Evolutionary conservation across 1,140 invertebrate species (phyloP).

Genomic region (Nephila pilipes): DNA sequence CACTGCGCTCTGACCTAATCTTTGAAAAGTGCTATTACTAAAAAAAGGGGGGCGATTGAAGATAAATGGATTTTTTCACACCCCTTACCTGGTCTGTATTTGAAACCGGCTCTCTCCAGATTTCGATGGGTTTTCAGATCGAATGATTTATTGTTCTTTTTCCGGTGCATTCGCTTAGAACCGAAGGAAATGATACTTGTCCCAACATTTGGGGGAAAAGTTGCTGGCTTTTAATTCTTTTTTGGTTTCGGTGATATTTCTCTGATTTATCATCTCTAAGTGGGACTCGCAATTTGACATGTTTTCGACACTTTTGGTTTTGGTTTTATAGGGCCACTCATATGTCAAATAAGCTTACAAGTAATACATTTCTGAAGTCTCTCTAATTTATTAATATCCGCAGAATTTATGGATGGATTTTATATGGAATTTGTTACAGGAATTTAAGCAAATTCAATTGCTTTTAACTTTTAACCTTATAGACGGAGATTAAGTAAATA

Average conservation of each 20-base stretch:
- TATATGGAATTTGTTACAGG: too few species aligned
- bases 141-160: conserved; percentile 57
- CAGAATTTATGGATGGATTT: too few species aligned
- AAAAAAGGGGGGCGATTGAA: conserved; percentile 10
- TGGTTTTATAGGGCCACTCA: neutral
- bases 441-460: too few species aligned
- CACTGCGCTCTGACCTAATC: conserved; percentile 41
- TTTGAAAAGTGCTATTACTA: conserved; percentile 60
- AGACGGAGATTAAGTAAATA: too few species aligned
- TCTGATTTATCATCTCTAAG: conserved; percentile 18
- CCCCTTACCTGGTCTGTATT: neutral
- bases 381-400: too few species aligned
- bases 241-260: neutral
- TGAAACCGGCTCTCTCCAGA: neutral
- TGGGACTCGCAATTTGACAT: neutral
- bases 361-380: too few species aligned
- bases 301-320: neutral
- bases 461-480: too few species aligned
- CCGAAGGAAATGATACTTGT: conserved; percentile 17
- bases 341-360: neutral
- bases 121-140: neutral
- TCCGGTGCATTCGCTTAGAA: neutral
- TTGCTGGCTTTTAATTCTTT: neutral
- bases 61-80: conserved; percentile 63
- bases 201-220: neutral